Conservation (phyloP, 2,888 invertebrate species). For the Kuschelorhynchus macadamiae region DNA sequence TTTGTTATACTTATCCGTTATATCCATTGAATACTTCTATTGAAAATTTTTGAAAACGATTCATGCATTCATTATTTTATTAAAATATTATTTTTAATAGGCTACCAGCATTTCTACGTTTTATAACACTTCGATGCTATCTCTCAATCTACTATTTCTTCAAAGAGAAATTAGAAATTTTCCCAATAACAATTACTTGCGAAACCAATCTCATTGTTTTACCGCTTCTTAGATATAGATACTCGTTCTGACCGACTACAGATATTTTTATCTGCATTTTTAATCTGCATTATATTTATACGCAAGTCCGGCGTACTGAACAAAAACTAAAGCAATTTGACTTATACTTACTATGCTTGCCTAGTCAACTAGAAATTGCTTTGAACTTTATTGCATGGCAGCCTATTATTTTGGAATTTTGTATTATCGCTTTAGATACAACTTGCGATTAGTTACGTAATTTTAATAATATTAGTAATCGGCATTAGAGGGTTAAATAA, state of each 20-base stretch:
- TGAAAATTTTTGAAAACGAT: too few relatives aligned
- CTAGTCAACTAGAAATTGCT: conserved; percentile 41
- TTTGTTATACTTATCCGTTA: too few relatives aligned
- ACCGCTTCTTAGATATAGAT: conserved; percentile 14
- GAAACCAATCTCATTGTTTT: conserved; percentile 24
- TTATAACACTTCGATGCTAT: background rate
- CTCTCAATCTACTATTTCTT: background rate
- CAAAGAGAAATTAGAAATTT: background rate
- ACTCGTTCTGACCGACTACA: conserved; percentile 17
- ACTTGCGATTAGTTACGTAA: conserved; percentile 8
- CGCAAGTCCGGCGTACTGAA: conserved; percentile 12
- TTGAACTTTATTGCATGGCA: conserved; percentile 23
- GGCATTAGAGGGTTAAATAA: background rate
- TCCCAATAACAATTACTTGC: conserved; percentile 12
- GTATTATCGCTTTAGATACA: background rate
- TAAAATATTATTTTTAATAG: too few relatives aligned
- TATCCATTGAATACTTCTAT: too few relatives aligned
- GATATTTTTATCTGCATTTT: conserved; percentile 39
- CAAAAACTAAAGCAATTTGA: conserved; percentile 31
- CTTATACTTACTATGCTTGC: conserved; percentile 37
- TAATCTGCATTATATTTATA: conserved; percentile 29
- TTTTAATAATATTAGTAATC: background rate
- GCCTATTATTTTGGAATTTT: conserved; percentile 19
- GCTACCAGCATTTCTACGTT: too few relatives aligned
- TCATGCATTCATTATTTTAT: too few relatives aligned